phyloP scores from a whole-genome alignment of 1,140 invertebrate species.

The Pristionchus pacificus region DNA sequence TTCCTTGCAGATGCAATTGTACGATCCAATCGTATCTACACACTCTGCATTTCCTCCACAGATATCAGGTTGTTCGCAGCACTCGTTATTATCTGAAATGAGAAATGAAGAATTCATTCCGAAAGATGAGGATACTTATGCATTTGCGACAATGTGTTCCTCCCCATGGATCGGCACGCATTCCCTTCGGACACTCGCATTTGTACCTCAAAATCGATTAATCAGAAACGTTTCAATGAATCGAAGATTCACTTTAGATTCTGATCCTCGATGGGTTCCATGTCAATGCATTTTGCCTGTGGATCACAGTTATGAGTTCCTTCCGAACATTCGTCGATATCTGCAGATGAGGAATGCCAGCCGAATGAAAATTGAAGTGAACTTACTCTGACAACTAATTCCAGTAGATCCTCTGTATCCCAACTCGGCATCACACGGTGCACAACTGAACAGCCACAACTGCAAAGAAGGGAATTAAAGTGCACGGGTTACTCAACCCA shows the following conservation, averaged over 20 bases:
- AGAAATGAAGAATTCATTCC: too few species aligned
- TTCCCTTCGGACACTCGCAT: neutral
- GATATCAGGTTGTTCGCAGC: neutral
- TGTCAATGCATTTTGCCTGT: neutral
- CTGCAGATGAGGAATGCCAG: neutral
- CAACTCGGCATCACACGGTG: neutral
- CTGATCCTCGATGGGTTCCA: neutral
- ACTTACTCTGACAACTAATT: neutral
- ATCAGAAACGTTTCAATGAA: too few species aligned
- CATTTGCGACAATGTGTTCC: neutral
- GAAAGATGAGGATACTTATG: neutral
- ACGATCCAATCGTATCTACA: neutral
- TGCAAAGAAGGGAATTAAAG: neutral
- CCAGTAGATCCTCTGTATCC: neutral
- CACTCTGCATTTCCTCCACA: neutral
- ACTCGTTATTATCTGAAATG: neutral
- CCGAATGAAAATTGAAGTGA: neutral
- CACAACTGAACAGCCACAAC: neutral
- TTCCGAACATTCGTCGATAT: neutral
- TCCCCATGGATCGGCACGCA: neutral
- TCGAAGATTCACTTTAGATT: too few species aligned
- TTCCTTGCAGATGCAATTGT: neutral
- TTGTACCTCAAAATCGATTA: too few species aligned
- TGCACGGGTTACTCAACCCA: neutral
- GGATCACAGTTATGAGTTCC: neutral